Conservation (phyloP, 2,797 vertebrate genomes). For the Parotocinclus haroldoi region DNA sequence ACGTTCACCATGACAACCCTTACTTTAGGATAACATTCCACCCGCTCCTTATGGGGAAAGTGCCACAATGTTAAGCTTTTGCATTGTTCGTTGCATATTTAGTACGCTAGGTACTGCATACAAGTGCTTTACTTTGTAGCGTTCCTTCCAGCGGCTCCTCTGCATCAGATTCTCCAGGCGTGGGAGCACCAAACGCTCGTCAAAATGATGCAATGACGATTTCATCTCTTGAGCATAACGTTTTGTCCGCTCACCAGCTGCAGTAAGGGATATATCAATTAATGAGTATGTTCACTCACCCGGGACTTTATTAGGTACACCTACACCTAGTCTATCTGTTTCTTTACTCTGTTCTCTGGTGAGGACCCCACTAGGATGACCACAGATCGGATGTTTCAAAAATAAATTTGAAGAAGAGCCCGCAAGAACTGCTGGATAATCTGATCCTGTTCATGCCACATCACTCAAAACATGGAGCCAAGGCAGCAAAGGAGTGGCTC, state of each 20-base stretch:
- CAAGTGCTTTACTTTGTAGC: conserved; percentile 72
- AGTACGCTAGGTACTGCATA: not conserved
- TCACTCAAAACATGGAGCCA: no score
- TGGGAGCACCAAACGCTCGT: conserved; percentile 73
- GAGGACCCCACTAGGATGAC: no score
- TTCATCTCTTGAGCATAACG: conserved; percentile 76
- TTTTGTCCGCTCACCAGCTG: conserved; percentile 74
- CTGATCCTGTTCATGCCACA: no score
- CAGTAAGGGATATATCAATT: not conserved
- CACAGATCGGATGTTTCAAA: no score
- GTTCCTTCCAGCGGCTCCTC: conserved; percentile 77
- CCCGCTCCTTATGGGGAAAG: conserved; percentile 65
- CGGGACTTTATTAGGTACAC: no score
- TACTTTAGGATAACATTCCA: conserved; percentile 76
- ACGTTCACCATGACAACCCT: conserved; percentile 38
- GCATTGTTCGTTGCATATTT: not conserved
- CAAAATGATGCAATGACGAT: conserved; percentile 73
- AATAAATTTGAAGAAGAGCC: no score
- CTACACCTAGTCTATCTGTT: no score
- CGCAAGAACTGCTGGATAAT: no score
- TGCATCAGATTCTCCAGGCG: conserved; percentile 73
- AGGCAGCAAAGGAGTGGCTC: no score
- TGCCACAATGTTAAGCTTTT: conserved; percentile 15
- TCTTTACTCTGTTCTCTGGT: no score
- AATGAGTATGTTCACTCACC: not conserved